Evolutionary conservation across 2,888 invertebrate genomes (phyloP).

Genomic region (Dicyrtomina minuta): DNA sequence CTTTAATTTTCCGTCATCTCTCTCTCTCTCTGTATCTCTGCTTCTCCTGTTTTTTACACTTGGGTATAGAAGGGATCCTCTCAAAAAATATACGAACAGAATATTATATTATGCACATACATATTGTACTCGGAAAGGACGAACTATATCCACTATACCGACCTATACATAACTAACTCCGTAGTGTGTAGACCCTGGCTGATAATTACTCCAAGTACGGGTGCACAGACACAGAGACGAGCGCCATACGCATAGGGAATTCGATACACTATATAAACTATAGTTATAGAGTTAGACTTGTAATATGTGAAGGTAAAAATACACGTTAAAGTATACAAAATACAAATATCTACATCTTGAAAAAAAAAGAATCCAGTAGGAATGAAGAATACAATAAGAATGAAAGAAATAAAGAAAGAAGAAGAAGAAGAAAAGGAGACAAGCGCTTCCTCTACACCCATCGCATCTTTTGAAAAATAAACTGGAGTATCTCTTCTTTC

Average conservation of each 20-base stretch:
- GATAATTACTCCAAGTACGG: no score
- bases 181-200: no score
- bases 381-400: not conserved
- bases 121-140: no score
- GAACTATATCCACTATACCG: no score
- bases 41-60: no score
- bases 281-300: no score
- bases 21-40: no score
- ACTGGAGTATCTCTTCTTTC: constrained; percentile 37
- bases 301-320: not conserved
- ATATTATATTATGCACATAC: not conserved
- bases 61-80: not conserved
- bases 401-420: constrained; percentile 19
- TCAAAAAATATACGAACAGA: not conserved
- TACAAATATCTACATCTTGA: constrained; percentile 2
- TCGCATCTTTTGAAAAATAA: constrained; percentile 29
- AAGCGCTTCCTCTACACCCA: constrained; percentile 39
- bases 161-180: not conserved
- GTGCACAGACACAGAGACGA: no score
- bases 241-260: no score
- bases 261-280: no score
- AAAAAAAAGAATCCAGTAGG: not conserved
- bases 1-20: constrained; percentile 17
- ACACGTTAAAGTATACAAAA: not conserved
- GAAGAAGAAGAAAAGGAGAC: constrained; percentile 13